Evolutionary conservation across 2,888 invertebrate species (phyloP).

Genomic region (Drosophila rubida): DNA sequence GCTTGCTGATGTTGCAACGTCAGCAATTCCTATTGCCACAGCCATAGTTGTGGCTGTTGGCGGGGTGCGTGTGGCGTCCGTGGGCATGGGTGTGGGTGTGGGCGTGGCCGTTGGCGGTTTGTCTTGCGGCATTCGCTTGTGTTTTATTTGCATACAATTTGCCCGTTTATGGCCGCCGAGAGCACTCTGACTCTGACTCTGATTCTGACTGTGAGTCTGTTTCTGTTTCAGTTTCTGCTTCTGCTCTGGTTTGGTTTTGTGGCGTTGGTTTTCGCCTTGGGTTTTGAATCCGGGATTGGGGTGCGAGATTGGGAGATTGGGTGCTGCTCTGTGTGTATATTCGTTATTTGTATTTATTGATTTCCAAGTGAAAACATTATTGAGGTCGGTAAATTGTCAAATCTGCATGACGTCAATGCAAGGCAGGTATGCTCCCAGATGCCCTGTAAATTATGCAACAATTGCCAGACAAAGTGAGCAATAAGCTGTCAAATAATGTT

Average conservation of each 20-base stretch:
- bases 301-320: neutral
- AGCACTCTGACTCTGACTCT: slow-evolving; percentile 8
- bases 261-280: slow-evolving; percentile 15
- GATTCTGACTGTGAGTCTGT: neutral
- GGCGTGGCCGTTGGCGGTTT: slow-evolving; percentile 37
- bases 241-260: slow-evolving; percentile 13
- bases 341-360: slow-evolving; percentile 77
- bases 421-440: neutral
- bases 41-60: slow-evolving; percentile 22
- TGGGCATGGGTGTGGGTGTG: too few relatives aligned
- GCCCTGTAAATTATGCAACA: slow-evolving; percentile 9
- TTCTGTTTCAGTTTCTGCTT: neutral
- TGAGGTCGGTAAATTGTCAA: slow-evolving; percentile 63
- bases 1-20: slow-evolving; percentile 46
- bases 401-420: slow-evolving; percentile 19
- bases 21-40: slow-evolving; percentile 56
- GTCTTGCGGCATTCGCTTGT: slow-evolving; percentile 51
- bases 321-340: slow-evolving; percentile 42
- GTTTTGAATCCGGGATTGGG: neutral
- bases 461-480: neutral
- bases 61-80: neutral
- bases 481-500: too few relatives aligned
- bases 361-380: slow-evolving; percentile 77
- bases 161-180: slow-evolving; percentile 64
- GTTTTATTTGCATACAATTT: slow-evolving; percentile 78